Evolutionary conservation across 2,113 vertebrate genomes (phyloP), one percentile per base, ranked within the genome.

Genomic region (Ageneiosus marmoratus): DNA sequence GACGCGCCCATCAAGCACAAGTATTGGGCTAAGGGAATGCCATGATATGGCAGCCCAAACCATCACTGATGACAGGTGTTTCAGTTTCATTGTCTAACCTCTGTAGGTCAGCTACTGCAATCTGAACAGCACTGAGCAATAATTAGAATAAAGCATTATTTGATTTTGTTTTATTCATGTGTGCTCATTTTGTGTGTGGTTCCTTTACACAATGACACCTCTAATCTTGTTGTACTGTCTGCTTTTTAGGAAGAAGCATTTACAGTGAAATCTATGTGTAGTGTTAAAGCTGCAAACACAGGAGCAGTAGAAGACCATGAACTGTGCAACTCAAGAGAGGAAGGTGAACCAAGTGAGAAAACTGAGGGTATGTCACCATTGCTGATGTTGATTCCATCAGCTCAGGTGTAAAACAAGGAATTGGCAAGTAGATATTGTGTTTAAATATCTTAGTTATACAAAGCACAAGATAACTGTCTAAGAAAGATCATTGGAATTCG

Each of bases 261-360:
- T 27, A 41, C 22, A 48, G 16, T 27, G 24, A 79, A 48, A 27
- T n/a, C n/a, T 32, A 41, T 48, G 34, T 79, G 22, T 60, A 32
- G 7, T 2, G 4, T 44, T 63, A 77, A 50, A 56, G 82, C 77
- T 48, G 81, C 88, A 65, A 37, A 67, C 6, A 37, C 32, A 67
- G 32, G 7, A 67, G 16, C 32, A 67, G 77, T 77, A 82, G 75
- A 53, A 50, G 81, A 78, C 77, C 81, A 83, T 69, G 41, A 62
- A 76, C 27, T 34, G 51, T 80, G 73, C 2, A 29, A 80, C 63
- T 81, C 7, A 58, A 85, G 89, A 89, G 88, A 89, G 87, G 89
- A 91, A 77, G 88, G 87, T 24, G 86, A 83, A 79, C 81, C 1
- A 34, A 76, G 67, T 3, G 56, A 82, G 80, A 85, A 84, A 24